These are phyloP conservation scores for Amphipyra berbera DNA, from an alignment of 2,888 invertebrate genomes.

Conservation along the genomic window DNA sequence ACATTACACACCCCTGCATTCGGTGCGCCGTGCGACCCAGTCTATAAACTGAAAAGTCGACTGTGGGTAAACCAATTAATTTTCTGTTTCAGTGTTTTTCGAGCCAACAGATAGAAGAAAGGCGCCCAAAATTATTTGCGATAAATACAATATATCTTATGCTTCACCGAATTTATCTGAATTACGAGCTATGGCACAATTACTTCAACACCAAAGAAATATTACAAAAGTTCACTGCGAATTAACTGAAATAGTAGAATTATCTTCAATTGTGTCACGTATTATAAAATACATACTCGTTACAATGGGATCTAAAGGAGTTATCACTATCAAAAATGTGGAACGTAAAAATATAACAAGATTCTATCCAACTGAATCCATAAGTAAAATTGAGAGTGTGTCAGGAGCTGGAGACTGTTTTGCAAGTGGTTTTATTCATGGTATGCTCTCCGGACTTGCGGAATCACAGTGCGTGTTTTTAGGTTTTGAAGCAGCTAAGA, in stretches of 20 bases:
- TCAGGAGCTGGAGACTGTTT: conserved; percentile 96
- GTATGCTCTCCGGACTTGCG: conserved; percentile 87
- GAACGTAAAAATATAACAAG: conserved; percentile 51
- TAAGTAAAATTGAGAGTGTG: conserved; percentile 91
- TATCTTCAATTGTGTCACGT: conserved; percentile 79
- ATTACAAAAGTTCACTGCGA: conserved; percentile 57
- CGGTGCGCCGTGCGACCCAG: too few species aligned
- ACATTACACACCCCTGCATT: too few species aligned
- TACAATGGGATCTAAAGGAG: conserved; percentile 91
- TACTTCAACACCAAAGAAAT: conserved; percentile 70
- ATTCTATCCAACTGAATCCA: conserved; percentile 78
- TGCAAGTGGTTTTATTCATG: conserved; percentile 92
- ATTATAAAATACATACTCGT: conserved; percentile 90
- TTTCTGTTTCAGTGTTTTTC: conserved; percentile 93
- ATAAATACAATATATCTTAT: conserved; percentile 86
- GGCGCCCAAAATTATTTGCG: conserved; percentile 92
- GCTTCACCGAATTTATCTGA: conserved; percentile 96
- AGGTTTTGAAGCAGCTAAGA: conserved; percentile 91
- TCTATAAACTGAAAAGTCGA: too few species aligned
- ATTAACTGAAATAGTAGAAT: conserved; percentile 68
- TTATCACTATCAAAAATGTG: conserved; percentile 81
- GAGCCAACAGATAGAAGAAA: conserved; percentile 96
- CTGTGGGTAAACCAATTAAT: not conserved
- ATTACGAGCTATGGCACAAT: conserved; percentile 91
- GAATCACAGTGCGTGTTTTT: conserved; percentile 90